Evolutionary conservation across 2,797 vertebrate genomes (phyloP), one percentile per base, ranked within the genome.

Genomic region (Cygnus olor): DNA sequence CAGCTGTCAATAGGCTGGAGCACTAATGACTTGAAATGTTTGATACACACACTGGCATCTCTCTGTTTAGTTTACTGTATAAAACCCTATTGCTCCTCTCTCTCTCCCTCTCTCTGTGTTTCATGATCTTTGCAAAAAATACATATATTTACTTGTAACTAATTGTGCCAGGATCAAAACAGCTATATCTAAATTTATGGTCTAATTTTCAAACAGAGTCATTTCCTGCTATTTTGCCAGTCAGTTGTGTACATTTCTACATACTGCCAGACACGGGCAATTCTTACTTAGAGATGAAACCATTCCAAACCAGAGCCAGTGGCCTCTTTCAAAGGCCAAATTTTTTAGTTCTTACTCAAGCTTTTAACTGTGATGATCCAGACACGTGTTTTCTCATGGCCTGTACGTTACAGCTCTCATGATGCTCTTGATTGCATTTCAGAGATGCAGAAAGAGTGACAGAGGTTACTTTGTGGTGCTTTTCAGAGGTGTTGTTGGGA

Each of bases 141-240:
- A 54, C 32, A 70, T 65, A 64, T 56, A 95, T 95, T 90, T 93
- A 77, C 76, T 90, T 8, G 6, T 58, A 93, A 85, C 61, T 84
- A 76, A 79, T 89, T 42, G 81, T 63, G 69, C 90, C 90, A 91
- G 65, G 54, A 90, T 94, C 84, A 85, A 69, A 94, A 89, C 72
- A 80, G 54, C 80, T 85, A 79, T 84, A 94, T 88, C 60, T 95
- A 94, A 95, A 96, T 97, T 93, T 97, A 92, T 8, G 5, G 77
- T 80, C 72, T 85, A 80, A 93, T 97, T 96, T 95, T 91, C 82
- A 93, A 90, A 74, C 34, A 87, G 88, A 87, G 64, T 95, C 14
- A 96, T 93, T 96, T 96, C 91, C 96, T 96, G 85, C 78, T 93
- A 78, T 96, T 97, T 95, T 90, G 54, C 56, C 77, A 94, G 73